Base-by-base conservation (phyloP, 2,888 invertebrate species). In the Terebella lapidaria region DNA sequence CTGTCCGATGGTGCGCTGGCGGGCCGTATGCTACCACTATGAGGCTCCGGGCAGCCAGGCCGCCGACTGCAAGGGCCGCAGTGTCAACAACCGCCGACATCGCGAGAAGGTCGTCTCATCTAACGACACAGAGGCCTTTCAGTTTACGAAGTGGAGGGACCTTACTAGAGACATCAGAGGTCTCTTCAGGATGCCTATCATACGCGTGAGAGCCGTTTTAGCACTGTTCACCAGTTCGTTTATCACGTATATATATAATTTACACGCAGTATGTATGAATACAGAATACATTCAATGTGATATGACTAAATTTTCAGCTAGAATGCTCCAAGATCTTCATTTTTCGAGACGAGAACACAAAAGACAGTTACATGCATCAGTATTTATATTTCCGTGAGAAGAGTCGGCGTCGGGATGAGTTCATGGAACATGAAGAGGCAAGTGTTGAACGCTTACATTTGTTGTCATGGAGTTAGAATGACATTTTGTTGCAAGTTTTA, bases 391-490 rank as follows among this genome's bases (percentile, higher is more conserved):
- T 60, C 42, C 24, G 60, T n/a, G 60, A 60, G 30, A 22, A 42
- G 4, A 56, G 20, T 22, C 22, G 60, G 15, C 29, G 30, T 15
- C 56, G 56, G 3, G 60, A 60, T 35, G 60, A 60, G 42, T 57
- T 60, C 52, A 60, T 60, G 60, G 60, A 60, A 25, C 60, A 60
- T 24, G 51, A 27, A 2, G 60, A 60, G 60, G 60, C 57, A 3
- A 54, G 49, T 49, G 22, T 10, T 49, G 15, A 49, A 5, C 22
- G 10, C 5, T 22, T 5, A 27, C 20, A 10, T 10, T 10, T 15
- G 5, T 53, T 27, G 25, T 25, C 25, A 10, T 53, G 53, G 24
- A 53, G 27, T 49, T 35, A 35, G n/a, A n/a, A n/a, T n/a, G n/a
- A n/a, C n/a, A n/a, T n/a, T n/a, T n/a, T n/a, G n/a, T n/a, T n/a